Evolutionary conservation across 2,797 vertebrate species (phyloP), one percentile per base, ranked within the genome.

Genomic region (Aselliscus stoliczkanus): DNA sequence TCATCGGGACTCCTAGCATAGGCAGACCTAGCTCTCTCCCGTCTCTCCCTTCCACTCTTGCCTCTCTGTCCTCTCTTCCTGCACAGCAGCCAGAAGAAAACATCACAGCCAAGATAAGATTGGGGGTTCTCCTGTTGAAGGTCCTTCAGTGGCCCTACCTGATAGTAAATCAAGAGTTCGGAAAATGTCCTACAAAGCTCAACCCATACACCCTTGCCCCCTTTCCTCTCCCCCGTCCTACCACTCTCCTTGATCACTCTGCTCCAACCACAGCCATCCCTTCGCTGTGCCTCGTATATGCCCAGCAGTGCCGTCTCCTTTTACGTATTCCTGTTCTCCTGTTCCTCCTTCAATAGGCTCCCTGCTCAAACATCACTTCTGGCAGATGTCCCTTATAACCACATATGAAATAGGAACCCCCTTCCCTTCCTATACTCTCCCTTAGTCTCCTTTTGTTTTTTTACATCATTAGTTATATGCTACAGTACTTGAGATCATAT

Each of bases 261-360:
- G 1, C 37, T 60, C 13, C 29, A 34, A 10, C 7, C 23, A 18
- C 34, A 20, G 10, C 1, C 23, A 25, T 3, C 34, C 73, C 29
- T 60, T 52, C 17, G 47, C 31, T 20, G 7, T 2, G 1, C 1
- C 5, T 17, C 7, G 7, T 20, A 3, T 8, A 0, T 7, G 10
- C 7, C 27, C 47, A 11, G 10, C 2, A n/a, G 90, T 52, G 25
- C 15, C 47, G 20, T n/a, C 12, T 11, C 9, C 31, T 34, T 76
- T 70, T 13, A 31, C 4, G 4, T 9, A 7, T 8, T 10, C 50
- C n/a, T 0, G 0, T 4, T 1, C 1, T 8, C 67, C 7, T 12
- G 31, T 37, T 23, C 8, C 14, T 64, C 29, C 50, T 65, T 67
- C 31, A 6, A 3, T 1, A 18, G 21, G 37, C 15, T 27, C 23